Evolutionary conservation across 2,888 invertebrate species (phyloP), one percentile per base, ranked within the genome.

Genomic region (Habrosyne pyritoides): DNA sequence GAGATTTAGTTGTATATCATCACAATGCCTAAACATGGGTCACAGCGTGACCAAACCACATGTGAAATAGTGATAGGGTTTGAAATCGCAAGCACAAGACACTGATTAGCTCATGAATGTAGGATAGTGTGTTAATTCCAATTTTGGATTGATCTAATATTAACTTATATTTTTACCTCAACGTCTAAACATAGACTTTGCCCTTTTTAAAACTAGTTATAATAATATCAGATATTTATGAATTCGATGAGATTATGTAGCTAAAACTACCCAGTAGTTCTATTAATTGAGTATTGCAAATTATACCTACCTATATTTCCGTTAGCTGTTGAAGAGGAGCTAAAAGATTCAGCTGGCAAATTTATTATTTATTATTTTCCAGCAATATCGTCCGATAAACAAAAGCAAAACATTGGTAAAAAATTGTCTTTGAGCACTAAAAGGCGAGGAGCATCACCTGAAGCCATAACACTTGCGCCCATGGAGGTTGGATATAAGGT

Each of bases 241-340:
- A n/a, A n/a, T n/a, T n/a, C n/a, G n/a, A n/a, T n/a, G n/a, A n/a
- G n/a, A n/a, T n/a, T n/a, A n/a, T n/a, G n/a, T n/a, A n/a, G n/a
- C n/a, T n/a, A n/a, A n/a, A n/a, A n/a, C n/a, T n/a, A n/a, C n/a
- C n/a, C n/a, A n/a, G n/a, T n/a, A n/a, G n/a, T 33, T 5, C n/a
- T 33, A 6, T 33, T 12, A n/a, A 33, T n/a, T 33, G 6, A 33
- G 4, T n/a, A n/a, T n/a, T 0, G n/a, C n/a, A n/a, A 4, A 33
- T 12, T 14, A 42, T n/a, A 21, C 14, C 24, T 30, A 36, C 42
- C 36, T 53, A 21, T 21, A 36, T 14, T 21, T 18, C 47, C 51
- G 21, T 36, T 71, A 85, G 83, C 86, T 59, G 78, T 83, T 52
- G 68, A 73, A 52, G 84, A 83, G 60, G 82, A 84, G 56, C 55